Percentiles rank a stretch among this genome's conserved stretches.
phyloP scores from a whole-genome alignment of 1,140 invertebrate species.

The Cryptotermes secundus region DNA sequence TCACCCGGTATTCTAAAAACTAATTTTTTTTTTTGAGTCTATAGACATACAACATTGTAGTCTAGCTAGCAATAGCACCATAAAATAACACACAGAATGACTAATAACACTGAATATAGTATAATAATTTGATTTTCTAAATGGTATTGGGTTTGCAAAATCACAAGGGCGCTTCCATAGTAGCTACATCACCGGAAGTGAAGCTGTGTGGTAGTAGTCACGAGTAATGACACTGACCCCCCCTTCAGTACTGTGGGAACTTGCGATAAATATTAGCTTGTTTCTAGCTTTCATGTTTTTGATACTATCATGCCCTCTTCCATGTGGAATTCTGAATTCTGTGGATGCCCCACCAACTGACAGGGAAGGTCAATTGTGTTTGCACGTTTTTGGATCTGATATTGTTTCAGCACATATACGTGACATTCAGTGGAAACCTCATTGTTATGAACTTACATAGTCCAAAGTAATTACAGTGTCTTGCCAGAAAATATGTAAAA shows the following conservation, averaged over 20 bases:
- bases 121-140: no score
- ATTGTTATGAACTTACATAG: background rate
- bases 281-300: background rate
- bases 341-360: background rate
- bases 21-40: no score
- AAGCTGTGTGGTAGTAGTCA: background rate
- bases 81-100: no score
- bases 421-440: slow-evolving; percentile 12
- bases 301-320: background rate
- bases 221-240: background rate
- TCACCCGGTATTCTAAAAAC: no score
- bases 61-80: no score
- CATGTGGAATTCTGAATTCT: background rate
- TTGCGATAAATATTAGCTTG: background rate
- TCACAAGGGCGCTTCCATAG: background rate
- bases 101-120: no score
- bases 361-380: background rate
- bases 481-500: slow-evolving; percentile 20
- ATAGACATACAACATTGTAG: no score
- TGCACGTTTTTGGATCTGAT: background rate
- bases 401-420: background rate
- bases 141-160: no score
- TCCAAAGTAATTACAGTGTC: slow-evolving; percentile 19
- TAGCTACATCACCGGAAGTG: background rate
- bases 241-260: background rate